These are phyloP conservation scores for Felis chaus DNA, from an alignment of 2,113 vertebrate genomes.

Conservation along the genomic window DNA sequence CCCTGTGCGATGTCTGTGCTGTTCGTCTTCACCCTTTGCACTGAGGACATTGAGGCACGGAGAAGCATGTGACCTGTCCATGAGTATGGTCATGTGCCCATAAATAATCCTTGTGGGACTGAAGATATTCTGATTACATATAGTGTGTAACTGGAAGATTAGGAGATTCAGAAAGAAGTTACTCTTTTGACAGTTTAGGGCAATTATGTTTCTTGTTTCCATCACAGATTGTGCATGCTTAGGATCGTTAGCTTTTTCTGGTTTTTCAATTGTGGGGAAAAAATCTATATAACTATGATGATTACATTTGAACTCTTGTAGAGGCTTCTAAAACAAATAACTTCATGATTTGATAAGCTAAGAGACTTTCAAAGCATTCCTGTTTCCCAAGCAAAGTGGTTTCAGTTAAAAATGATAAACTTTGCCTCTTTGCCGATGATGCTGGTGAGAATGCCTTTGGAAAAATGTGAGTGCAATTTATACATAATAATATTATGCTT, in stretches of 20 bases:
- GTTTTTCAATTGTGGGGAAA: neutral
- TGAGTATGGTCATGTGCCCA: rapidly evolving
- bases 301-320: neutral
- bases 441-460: neutral
- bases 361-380: neutral
- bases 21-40: neutral
- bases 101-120: neutral
- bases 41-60: neutral
- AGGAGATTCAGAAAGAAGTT: neutral
- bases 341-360: neutral
- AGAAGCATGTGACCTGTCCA: neutral
- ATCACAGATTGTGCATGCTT: neutral
- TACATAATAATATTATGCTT: neutral
- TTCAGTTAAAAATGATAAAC: neutral
- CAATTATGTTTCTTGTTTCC: neutral
- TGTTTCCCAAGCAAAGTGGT: constrained; percentile 13
- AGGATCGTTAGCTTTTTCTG: neutral
- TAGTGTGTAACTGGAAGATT: neutral
- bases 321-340: neutral
- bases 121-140: neutral
- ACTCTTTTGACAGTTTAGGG: neutral
- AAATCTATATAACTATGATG: neutral
- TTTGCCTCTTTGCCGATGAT: neutral
- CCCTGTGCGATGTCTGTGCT: neutral
- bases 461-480: neutral